These are phyloP conservation scores for Acipenser oxyrinchus DNA, from an alignment of 2,797 vertebrate species.

Conservation along the genomic window DNA sequence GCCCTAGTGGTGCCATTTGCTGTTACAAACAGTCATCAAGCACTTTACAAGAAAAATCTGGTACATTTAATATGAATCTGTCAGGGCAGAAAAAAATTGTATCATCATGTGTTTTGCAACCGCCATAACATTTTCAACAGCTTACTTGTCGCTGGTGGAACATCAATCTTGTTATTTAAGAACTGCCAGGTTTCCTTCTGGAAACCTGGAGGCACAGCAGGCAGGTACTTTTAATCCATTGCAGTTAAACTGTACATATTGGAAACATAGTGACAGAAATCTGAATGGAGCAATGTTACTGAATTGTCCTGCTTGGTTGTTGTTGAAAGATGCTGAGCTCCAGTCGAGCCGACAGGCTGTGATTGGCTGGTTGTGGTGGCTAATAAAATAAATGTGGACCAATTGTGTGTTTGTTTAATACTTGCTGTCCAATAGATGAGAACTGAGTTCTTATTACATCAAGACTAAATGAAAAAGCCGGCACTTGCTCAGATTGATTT, in stretches of 20 bases:
- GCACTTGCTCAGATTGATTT: no score
- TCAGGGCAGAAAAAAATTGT: constrained; percentile 35
- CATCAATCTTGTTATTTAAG: constrained; percentile 19
- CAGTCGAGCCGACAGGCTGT: no score
- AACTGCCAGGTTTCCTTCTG: background rate
- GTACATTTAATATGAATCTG: constrained; percentile 54
- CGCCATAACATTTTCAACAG: constrained; percentile 40
- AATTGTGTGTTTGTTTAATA: no score
- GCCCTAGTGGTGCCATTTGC: constrained; percentile 52
- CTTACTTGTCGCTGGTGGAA: constrained; percentile 26
- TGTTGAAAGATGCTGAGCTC: no score
- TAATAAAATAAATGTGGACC: no score
- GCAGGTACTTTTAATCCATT: background rate
- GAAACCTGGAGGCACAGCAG: background rate
- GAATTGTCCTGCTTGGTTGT: no score
- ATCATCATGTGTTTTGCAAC: constrained; percentile 48
- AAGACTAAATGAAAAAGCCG: no score
- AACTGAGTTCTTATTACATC: no score
- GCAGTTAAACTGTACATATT: background rate
- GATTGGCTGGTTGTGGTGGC: no score
- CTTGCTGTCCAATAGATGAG: no score
- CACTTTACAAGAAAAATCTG: constrained; percentile 61
- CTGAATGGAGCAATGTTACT: no score
- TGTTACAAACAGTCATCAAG: constrained; percentile 60
- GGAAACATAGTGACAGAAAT: background rate